These are phyloP conservation scores for Lithophane ornitopus DNA, from an alignment of 2,888 invertebrate species.

Conservation along the genomic window DNA sequence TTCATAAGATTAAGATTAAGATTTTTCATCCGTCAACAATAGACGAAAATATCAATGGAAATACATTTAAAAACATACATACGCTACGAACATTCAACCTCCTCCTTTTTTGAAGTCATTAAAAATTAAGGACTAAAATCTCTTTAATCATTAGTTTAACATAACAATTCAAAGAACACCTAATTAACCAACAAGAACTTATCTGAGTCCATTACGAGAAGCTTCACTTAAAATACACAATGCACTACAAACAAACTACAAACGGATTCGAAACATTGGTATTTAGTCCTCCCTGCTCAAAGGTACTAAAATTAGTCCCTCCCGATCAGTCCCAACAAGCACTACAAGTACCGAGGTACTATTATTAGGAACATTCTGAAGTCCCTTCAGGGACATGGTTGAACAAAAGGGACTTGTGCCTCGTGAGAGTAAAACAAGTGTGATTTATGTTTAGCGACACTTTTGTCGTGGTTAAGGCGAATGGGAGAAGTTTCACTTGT, in stretches of 20 bases:
- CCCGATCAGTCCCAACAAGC: conserved; percentile 37
- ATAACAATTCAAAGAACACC: neutral
- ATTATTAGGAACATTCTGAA: conserved; percentile 52
- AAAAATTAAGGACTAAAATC: neutral
- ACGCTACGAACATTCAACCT: too few relatives aligned
- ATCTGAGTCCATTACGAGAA: conserved; percentile 20
- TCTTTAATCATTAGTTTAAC: neutral
- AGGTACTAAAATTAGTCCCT: conserved; percentile 40
- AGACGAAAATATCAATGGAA: too few relatives aligned
- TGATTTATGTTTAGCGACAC: conserved; percentile 61
- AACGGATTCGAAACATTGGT: conserved; percentile 13
- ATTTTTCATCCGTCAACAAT: too few relatives aligned
- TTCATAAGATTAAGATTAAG: too few relatives aligned
- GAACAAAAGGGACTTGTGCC: conserved; percentile 59
- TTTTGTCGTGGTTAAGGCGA: neutral
- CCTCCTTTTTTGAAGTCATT: too few relatives aligned
- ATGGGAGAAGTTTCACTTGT: conserved; percentile 34
- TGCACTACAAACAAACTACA: conserved; percentile 38
- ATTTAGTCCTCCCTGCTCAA: conserved; percentile 28
- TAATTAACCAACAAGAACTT: conserved; percentile 8
- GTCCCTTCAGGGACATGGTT: conserved; percentile 42
- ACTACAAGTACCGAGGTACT: conserved; percentile 25
- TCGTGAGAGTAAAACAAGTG: conserved; percentile 68
- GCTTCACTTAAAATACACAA: conserved; percentile 21
- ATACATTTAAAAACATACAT: too few relatives aligned